phyloP scores from a whole-genome alignment of 2,888 invertebrate species.

The Andrena bucephala region DNA sequence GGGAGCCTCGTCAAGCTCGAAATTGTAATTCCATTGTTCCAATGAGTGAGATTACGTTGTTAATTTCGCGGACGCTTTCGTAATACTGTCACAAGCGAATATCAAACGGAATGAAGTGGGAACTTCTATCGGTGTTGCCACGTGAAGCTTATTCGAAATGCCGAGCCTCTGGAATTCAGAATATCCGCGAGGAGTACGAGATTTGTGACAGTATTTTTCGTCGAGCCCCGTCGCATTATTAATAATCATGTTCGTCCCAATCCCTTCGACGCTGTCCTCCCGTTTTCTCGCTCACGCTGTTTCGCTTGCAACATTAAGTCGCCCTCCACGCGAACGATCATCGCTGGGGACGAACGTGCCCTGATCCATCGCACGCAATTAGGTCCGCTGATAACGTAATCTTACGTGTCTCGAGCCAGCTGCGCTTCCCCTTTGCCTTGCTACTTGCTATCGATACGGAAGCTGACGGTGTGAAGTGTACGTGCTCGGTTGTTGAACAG shows the following conservation, averaged over 20 bases:
- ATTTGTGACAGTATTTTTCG: background rate
- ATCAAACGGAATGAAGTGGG: background rate
- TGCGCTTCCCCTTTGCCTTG: conserved; percentile 38
- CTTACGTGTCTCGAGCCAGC: background rate
- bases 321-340: conserved; percentile 2
- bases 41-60: conserved; percentile 12
- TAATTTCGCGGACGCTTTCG: background rate
- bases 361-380: background rate
- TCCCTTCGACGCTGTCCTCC: background rate
- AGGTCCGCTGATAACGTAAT: conserved; percentile 39
- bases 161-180: too few relatives aligned
- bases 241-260: background rate
- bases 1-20: background rate
- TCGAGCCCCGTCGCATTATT: background rate
- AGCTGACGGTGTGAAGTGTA: conserved; percentile 22
- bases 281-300: background rate
- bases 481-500: background rate
- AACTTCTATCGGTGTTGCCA: too few relatives aligned
- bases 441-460: conserved; percentile 29
- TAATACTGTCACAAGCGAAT: background rate
- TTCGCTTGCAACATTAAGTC: conserved; percentile 1
- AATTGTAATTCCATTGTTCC: background rate
- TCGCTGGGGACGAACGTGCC: background rate
- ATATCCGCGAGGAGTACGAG: too few relatives aligned
- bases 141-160: too few relatives aligned